These are phyloP conservation scores for Latheticus oryzae DNA, from an alignment of 2,888 invertebrate genomes.

Conservation along the genomic window DNA sequence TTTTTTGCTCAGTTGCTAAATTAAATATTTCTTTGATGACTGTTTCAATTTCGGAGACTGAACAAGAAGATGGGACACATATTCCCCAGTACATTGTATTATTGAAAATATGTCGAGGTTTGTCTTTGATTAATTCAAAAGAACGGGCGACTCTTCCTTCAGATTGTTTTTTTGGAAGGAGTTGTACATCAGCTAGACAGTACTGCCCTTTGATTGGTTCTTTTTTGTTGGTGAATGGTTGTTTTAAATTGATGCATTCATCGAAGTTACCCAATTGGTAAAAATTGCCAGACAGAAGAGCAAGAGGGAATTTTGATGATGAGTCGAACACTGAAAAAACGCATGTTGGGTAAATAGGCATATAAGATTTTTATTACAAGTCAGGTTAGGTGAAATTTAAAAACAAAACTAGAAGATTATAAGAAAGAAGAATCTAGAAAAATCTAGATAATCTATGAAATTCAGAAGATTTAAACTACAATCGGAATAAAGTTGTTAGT, in stretches of 20 bases:
- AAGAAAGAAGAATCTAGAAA: no score
- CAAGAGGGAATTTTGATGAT: conserved; percentile 76
- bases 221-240: conserved; percentile 42
- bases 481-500: no score
- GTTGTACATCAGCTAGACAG: conserved; percentile 71
- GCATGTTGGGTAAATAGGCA: no score
- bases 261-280: conserved; percentile 82
- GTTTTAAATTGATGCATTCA: conserved; percentile 70
- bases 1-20: conserved; percentile 49
- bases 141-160: conserved; percentile 24
- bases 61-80: conserved; percentile 73
- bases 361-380: no score
- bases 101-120: conserved; percentile 50
- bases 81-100: conserved; percentile 71
- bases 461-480: no score
- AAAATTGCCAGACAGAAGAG: conserved; percentile 74
- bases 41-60: conserved; percentile 67
- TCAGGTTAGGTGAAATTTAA: no score
- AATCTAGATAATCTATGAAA: no score
- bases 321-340: conserved; percentile 80
- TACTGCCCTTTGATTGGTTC: conserved; percentile 72
- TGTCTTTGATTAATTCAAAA: conserved; percentile 35
- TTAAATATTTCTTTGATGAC: conserved; percentile 64
- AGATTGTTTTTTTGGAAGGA: conserved; percentile 29
- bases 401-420: no score